Percentiles rank a stretch among this genome's conserved stretches.
Evolutionary conservation across 1,140 invertebrate species (phyloP).

Genomic region (Aporrectodea caliginosa): DNA sequence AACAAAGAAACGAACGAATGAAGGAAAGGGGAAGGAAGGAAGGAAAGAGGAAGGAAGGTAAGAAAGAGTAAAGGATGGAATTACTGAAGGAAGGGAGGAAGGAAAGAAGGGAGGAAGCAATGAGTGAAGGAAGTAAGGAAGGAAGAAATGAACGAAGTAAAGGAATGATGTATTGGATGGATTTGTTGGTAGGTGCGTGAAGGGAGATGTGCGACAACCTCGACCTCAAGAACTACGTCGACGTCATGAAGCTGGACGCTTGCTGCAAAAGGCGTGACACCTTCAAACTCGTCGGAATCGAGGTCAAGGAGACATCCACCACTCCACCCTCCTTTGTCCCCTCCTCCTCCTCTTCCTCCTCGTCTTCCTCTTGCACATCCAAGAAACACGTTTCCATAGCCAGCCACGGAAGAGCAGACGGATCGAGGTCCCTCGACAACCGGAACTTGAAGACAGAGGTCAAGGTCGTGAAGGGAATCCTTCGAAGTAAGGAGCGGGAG

Average conservation of each 20-base stretch:
- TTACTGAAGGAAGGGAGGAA: too few relatives aligned
- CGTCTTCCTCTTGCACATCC: background rate
- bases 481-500: background rate
- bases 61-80: too few relatives aligned
- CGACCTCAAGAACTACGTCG: background rate
- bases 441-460: background rate
- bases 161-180: too few relatives aligned
- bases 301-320: background rate
- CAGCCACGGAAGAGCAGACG: background rate
- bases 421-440: background rate
- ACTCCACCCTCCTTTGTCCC: background rate
- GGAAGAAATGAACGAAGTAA: too few relatives aligned
- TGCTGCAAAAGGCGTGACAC: background rate
- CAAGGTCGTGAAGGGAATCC: background rate
- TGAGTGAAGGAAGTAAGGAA: too few relatives aligned
- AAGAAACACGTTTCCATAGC: background rate
- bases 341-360: background rate
- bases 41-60: too few relatives aligned
- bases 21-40: too few relatives aligned
- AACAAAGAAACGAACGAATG: too few relatives aligned
- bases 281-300: background rate
- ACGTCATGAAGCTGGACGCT: background rate
- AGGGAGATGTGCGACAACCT: slow-evolving; percentile 12
- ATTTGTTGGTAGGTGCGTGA: too few relatives aligned
- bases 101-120: too few relatives aligned